A percentile compares a stretch with the other conserved stretches of the same genome.
Evolutionary conservation across 2,113 vertebrate genomes (phyloP).

Genomic region (Lethenteron reissneri): DNA sequence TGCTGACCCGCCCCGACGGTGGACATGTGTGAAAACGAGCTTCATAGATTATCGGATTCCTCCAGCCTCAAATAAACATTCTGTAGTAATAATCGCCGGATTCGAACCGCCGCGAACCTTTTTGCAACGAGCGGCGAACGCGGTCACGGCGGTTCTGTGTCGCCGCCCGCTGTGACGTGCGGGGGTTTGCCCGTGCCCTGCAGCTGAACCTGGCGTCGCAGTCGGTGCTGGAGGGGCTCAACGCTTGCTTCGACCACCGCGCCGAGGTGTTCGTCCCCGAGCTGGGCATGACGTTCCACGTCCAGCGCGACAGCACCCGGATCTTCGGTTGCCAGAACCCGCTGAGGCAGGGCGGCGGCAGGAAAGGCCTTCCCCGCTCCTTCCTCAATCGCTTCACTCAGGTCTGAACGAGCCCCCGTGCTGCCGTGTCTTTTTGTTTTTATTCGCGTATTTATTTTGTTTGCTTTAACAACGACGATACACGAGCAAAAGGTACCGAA

Average conservation of each 20-base stretch:
- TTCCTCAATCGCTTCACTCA: conserved; percentile 96
- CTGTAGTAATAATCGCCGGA: no score
- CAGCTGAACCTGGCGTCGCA: conserved; percentile 90
- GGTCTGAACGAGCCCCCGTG: conserved; percentile 21
- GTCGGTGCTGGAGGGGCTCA: conserved; percentile 82
- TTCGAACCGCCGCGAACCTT: no score
- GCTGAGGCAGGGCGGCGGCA: conserved; percentile 72
- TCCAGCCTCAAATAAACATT: no score
- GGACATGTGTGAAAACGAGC: no score
- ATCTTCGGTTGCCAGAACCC: conserved; percentile 97
- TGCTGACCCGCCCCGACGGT: no score
- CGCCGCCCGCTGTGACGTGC: no score
- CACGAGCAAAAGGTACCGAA: no score
- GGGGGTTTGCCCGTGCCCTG: not conserved
- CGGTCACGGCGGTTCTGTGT: no score
- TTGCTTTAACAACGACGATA: no score
- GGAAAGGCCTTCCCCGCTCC: conserved; percentile 76
- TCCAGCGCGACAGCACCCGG: conserved; percentile 68
- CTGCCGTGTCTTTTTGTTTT: not conserved
- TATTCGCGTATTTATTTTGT: no score
- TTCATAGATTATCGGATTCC: no score
- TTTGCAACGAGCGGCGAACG: no score
- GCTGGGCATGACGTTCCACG: conserved; percentile 62
- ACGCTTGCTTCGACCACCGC: conserved; percentile 89
- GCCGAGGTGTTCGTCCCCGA: conserved; percentile 83